Percentiles rank a stretch among this genome's conserved stretches.
Conservation (phyloP, 2,113 vertebrate genomes). For the Hyaena hyaena region DNA sequence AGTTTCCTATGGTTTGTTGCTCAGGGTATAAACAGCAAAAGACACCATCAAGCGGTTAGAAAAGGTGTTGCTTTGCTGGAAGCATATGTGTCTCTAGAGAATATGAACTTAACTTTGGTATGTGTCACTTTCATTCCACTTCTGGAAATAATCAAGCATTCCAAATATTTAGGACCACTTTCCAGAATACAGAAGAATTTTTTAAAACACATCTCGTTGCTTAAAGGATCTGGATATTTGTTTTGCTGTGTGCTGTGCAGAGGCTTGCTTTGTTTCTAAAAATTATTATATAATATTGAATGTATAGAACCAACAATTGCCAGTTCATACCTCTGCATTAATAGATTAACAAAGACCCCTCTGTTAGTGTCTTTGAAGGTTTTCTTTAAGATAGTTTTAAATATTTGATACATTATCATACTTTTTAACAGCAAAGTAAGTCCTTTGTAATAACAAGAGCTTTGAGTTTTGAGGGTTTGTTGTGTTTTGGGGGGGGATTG, state of each 20-base stretch:
- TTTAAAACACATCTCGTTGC: neutral
- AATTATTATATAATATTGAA: neutral
- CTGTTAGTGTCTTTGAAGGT: neutral
- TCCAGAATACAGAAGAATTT: neutral
- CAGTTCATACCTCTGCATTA: neutral
- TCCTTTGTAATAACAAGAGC: neutral
- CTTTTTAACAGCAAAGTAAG: neutral
- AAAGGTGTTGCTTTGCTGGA: slow-evolving; percentile 44
- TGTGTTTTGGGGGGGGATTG: too few relatives aligned
- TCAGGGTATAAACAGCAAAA: neutral
- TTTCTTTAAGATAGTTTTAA: slow-evolving; percentile 5
- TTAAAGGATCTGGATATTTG: neutral
- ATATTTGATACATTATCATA: neutral
- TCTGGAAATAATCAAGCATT: neutral
- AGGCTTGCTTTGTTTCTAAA: neutral
- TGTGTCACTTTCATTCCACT: neutral
- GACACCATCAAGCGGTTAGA: neutral
- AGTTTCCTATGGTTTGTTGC: slow-evolving; percentile 68
- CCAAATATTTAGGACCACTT: neutral
- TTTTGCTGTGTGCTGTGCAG: neutral
- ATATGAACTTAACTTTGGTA: neutral
- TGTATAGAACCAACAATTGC: neutral
- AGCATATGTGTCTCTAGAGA: neutral
- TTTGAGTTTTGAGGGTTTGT: neutral
- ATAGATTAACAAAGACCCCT: neutral